phyloP scores from a whole-genome alignment of 1,140 invertebrate genomes.

The Papilio polyxenes region DNA sequence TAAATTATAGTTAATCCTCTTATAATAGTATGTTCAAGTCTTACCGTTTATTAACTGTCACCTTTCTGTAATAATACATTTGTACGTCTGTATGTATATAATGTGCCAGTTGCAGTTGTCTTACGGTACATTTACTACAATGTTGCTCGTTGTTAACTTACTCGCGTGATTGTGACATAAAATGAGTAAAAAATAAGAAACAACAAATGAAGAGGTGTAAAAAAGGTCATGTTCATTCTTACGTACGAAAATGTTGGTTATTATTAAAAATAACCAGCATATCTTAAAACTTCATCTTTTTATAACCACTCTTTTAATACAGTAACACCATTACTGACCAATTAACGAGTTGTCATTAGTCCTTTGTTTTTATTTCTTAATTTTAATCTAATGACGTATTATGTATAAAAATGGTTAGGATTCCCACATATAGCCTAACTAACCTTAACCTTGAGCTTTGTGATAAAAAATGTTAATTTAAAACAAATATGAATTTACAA shows the following conservation, averaged over 20 bases:
- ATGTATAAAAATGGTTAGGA: neutral
- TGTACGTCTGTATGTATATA: neutral
- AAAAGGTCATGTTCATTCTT: neutral
- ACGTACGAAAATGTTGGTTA: neutral
- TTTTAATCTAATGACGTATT: no score
- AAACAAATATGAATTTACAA: neutral
- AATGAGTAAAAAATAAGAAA: neutral
- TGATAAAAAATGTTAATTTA: neutral
- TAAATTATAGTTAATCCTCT: conserved; percentile 4
- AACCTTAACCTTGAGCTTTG: no score
- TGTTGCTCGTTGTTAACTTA: neutral
- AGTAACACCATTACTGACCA: no score
- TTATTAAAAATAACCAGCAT: no score
- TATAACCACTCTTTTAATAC: no score
- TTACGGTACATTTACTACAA: conserved; percentile 19
- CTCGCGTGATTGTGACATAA: neutral
- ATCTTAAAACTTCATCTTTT: no score
- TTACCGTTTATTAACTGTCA: conserved; percentile 8
- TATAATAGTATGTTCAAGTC: conserved; percentile 8
- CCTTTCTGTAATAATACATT: conserved; percentile 1
- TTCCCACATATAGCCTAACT: no score
- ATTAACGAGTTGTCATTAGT: no score
- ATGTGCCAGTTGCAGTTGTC: neutral
- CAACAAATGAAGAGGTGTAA: neutral
- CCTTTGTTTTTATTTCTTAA: no score